Percentiles rank a stretch among this genome's conserved stretches.
phyloP scores from a whole-genome alignment of 1,140 invertebrate genomes.

The Ridgeia piscesae region DNA sequence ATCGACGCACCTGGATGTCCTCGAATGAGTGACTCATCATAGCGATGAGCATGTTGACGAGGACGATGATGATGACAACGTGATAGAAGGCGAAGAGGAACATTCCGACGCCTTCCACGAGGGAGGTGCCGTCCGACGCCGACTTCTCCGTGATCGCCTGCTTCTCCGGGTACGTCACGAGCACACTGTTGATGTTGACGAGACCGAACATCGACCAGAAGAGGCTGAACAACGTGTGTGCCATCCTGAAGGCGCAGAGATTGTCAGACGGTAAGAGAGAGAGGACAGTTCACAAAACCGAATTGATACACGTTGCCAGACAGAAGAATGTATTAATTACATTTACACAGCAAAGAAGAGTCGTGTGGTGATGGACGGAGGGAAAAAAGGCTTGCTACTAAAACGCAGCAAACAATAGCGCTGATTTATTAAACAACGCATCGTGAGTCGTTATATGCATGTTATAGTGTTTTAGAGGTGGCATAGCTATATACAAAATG shows the following conservation, averaged over 20 bases:
- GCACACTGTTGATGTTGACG: conserved; percentile 59
- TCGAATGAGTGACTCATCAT: conserved; percentile 68
- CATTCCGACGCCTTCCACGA: conserved; percentile 61
- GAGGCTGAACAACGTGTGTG: conserved; percentile 68
- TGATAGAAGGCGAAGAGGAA: conserved; percentile 63
- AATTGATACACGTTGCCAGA: too few species aligned
- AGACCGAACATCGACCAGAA: conserved; percentile 79
- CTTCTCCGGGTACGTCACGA: conserved; percentile 31
- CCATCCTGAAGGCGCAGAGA: conserved; percentile 58
- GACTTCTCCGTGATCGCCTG: not conserved
- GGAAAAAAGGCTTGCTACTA: not conserved
- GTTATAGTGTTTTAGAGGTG: too few species aligned
- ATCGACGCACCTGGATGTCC: conserved; percentile 63
- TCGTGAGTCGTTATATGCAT: too few species aligned
- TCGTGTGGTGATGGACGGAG: not conserved
- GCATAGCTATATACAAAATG: too few species aligned
- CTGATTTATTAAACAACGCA: not conserved
- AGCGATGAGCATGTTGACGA: conserved; percentile 67
- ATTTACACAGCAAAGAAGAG: not conserved
- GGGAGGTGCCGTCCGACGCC: conserved; percentile 38
- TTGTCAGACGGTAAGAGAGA: too few species aligned
- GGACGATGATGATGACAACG: conserved; percentile 65
- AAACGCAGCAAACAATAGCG: not conserved
- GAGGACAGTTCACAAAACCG: too few species aligned
- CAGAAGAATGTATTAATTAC: not conserved